These are phyloP conservation scores for Equus quagga DNA, from an alignment of 2,113 vertebrate species.

Conservation along the genomic window DNA sequence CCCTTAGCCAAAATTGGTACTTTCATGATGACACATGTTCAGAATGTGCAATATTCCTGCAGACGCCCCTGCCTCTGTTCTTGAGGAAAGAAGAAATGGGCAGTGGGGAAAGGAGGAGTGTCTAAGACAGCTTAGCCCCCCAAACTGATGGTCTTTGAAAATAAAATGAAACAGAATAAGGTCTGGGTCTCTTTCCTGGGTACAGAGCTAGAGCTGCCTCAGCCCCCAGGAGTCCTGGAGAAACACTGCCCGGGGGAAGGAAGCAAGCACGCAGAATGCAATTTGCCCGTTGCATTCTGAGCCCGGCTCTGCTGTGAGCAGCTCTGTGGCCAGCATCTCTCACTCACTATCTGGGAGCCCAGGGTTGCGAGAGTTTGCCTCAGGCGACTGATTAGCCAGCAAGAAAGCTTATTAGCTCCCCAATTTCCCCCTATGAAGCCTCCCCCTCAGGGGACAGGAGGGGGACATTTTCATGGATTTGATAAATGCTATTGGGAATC, in stretches of 20 bases:
- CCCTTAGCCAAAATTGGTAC: neutral
- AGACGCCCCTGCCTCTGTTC: neutral
- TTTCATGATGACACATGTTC: neutral
- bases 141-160: neutral
- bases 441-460: conserved; percentile 35
- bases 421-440: neutral
- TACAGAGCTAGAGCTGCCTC: neutral
- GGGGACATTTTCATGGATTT: conserved; percentile 63
- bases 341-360: neutral
- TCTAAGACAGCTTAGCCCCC: neutral
- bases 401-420: conserved; percentile 63
- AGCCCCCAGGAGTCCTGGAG: neutral
- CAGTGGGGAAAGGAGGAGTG: neutral
- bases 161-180: neutral
- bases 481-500: conserved; percentile 68
- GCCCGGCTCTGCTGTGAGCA: neutral
- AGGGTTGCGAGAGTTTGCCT: conserved; percentile 60
- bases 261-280: neutral
- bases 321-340: neutral
- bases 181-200: neutral
- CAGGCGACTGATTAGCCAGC: conserved; percentile 61
- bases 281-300: neutral
- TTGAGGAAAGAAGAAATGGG: neutral
- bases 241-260: neutral
- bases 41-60: neutral